A percentile compares a stretch with the other conserved stretches of the same genome.
These are phyloP conservation scores for Cyanoderma ruficeps DNA, from an alignment of 2,113 vertebrate species.

Conservation along the genomic window DNA sequence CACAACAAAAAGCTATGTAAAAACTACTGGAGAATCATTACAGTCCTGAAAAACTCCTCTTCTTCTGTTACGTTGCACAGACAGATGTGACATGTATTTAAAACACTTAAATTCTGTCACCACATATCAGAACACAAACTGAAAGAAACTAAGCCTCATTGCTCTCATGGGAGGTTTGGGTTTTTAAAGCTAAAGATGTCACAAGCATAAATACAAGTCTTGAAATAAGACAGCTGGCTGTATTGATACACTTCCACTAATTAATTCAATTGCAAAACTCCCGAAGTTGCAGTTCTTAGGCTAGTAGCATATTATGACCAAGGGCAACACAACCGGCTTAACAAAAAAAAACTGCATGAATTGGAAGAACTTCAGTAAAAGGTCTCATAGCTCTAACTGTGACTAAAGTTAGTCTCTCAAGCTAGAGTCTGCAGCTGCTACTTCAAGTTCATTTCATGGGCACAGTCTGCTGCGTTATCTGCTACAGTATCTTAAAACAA, in stretches of 20 bases:
- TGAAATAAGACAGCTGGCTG: background rate
- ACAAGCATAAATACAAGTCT: background rate
- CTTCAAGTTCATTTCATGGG: background rate
- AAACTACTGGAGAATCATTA: background rate
- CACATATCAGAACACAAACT: background rate
- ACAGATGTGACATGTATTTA: background rate
- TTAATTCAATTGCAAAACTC: background rate
- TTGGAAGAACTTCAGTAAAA: background rate
- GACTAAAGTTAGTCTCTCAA: background rate
- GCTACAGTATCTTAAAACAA: background rate
- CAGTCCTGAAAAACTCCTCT: background rate
- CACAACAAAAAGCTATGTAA: background rate
- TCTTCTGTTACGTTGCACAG: background rate
- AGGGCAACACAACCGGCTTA: background rate
- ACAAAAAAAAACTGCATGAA: too few species aligned
- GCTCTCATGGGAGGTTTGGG: background rate
- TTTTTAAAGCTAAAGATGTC: background rate
- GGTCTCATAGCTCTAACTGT: background rate
- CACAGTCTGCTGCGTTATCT: background rate
- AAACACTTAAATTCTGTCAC: background rate
- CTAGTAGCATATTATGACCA: accelerated
- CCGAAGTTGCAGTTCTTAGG: background rate
- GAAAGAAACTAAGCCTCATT: background rate
- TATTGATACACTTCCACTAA: background rate
- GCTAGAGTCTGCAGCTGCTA: background rate